phyloP scores from a whole-genome alignment of 2,888 invertebrate genomes.

The Drosophila planitibia region DNA sequence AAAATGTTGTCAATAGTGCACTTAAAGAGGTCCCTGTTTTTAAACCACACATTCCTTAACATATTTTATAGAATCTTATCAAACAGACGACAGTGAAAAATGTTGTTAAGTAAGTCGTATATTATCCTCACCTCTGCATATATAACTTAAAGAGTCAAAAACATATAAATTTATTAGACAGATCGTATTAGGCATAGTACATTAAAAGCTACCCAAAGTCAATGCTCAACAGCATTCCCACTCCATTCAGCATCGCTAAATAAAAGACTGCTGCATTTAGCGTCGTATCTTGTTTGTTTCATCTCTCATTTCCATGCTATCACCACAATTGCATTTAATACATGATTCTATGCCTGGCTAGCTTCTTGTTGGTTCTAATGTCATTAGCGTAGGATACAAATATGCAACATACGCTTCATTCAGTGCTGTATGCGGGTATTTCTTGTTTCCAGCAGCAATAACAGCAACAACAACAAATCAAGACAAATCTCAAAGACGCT shows the following conservation, averaged over 20 bases:
- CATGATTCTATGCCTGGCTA: background rate
- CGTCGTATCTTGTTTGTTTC: background rate
- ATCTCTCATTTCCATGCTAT: slow-evolving; percentile 4
- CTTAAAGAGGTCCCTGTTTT: background rate
- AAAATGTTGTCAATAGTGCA: slow-evolving; percentile 30
- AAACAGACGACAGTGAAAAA: background rate
- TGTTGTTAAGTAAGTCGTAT: background rate
- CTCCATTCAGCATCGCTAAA: background rate
- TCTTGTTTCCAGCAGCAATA: slow-evolving; percentile 26
- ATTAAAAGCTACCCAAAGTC: background rate
- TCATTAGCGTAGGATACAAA: slow-evolving; percentile 70
- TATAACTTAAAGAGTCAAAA: background rate
- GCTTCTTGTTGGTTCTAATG: slow-evolving; percentile 34
- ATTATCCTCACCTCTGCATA: background rate
- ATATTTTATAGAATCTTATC: background rate
- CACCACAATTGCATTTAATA: slow-evolving; percentile 13
- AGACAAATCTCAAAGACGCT: slow-evolving; percentile 54
- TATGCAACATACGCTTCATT: slow-evolving; percentile 62
- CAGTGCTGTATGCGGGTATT: slow-evolving; percentile 68
- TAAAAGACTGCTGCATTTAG: background rate
- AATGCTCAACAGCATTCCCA: background rate
- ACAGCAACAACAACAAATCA: slow-evolving; percentile 52
- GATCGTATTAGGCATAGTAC: background rate
- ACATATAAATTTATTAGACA: background rate
- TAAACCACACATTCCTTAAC: background rate